These are phyloP conservation scores for Nymphalis c-album DNA, from an alignment of 2,888 invertebrate species.

Conservation along the genomic window DNA sequence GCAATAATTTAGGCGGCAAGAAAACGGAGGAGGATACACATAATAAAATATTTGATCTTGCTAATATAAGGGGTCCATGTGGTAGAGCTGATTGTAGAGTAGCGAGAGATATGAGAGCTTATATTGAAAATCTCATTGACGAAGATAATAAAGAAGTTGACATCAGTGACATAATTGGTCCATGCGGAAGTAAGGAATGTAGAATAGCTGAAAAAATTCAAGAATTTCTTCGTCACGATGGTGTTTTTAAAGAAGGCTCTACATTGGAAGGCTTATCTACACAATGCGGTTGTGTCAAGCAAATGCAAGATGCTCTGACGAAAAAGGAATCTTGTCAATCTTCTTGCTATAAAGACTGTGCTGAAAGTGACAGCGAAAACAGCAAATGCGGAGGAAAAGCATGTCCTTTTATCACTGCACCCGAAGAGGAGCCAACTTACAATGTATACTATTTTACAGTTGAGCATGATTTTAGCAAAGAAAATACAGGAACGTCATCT, in stretches of 20 bases:
- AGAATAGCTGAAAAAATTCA: slow-evolving; percentile 66
- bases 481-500: slow-evolving; percentile 40
- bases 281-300: slow-evolving; percentile 67
- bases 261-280: slow-evolving; percentile 64
- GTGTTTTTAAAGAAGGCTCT: slow-evolving; percentile 53
- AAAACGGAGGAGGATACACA: slow-evolving; percentile 41
- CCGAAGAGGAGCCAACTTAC: slow-evolving; percentile 50
- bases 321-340: slow-evolving; percentile 54
- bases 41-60: slow-evolving; percentile 61
- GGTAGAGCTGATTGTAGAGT: slow-evolving; percentile 71
- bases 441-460: slow-evolving; percentile 72
- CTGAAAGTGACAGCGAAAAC: slow-evolving; percentile 50
- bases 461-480: slow-evolving; percentile 57
- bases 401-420: slow-evolving; percentile 54
- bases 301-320: slow-evolving; percentile 59
- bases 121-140: slow-evolving; percentile 66
- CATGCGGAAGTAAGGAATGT: slow-evolving; percentile 72
- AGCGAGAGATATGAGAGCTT: slow-evolving; percentile 67
- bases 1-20: slow-evolving; percentile 56
- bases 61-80: slow-evolving; percentile 72
- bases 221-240: slow-evolving; percentile 66
- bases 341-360: slow-evolving; percentile 59
- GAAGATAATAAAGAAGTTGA: slow-evolving; percentile 66
- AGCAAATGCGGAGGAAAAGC: slow-evolving; percentile 54
- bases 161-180: slow-evolving; percentile 64